Evolutionary conservation across 2,113 vertebrate genomes (phyloP).

Genomic region (Promerops cafer): DNA sequence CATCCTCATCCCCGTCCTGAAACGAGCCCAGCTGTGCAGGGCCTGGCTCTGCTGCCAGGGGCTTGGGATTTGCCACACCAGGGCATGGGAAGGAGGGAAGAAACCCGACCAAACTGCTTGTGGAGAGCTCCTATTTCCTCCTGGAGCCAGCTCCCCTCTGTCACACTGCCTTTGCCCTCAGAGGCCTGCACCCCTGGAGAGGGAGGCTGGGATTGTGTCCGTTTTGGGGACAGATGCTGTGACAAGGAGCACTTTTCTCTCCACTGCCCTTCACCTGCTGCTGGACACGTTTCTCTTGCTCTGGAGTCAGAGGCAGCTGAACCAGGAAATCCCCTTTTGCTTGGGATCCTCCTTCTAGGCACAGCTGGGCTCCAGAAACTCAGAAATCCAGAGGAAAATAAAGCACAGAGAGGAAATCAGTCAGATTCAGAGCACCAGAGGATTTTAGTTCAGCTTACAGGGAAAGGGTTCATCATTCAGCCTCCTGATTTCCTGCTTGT

Average conservation of each 20-base stretch:
- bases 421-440: not conserved
- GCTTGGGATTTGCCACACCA: not conserved
- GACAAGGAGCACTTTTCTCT: not conserved
- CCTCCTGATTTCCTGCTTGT: not conserved
- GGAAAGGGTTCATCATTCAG: not conserved
- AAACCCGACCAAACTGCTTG: not conserved
- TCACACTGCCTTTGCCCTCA: not conserved
- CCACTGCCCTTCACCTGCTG: not conserved
- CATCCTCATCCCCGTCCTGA: not conserved
- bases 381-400: not conserved
- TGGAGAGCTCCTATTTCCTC: not conserved
- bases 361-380: not conserved
- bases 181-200: not conserved
- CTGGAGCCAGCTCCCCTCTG: not conserved
- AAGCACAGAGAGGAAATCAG: not conserved
- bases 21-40: not conserved
- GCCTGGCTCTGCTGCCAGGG: not conserved
- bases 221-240: not conserved
- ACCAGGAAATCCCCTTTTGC: not conserved
- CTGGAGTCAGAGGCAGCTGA: not conserved
- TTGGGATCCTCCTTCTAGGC: not conserved
- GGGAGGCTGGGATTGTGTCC: not conserved
- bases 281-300: not conserved
- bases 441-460: not conserved
- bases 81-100: not conserved